These are phyloP conservation scores for Procambarus virginalis DNA, from an alignment of 1,140 invertebrate genomes.

Conservation along the genomic window DNA sequence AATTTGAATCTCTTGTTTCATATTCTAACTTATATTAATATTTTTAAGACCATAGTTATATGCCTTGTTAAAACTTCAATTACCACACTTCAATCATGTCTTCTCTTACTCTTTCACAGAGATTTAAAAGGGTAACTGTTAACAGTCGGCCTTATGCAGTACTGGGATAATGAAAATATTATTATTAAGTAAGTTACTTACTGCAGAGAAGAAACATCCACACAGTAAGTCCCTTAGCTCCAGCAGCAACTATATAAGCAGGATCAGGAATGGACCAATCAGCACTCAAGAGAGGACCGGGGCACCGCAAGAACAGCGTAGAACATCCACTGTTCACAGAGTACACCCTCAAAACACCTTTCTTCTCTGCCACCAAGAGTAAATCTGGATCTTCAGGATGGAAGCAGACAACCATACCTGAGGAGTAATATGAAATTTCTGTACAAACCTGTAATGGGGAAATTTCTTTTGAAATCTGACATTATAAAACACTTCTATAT, in stretches of 20 bases:
- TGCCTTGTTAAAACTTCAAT: no score
- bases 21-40: no score
- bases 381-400: constrained; percentile 54
- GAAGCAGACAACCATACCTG: constrained; percentile 57
- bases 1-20: no score
- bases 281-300: constrained; percentile 45
- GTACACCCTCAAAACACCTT: constrained; percentile 50
- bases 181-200: constrained; percentile 6
- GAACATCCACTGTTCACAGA: constrained; percentile 44
- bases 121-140: no score
- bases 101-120: no score
- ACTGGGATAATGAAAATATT: not conserved
- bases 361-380: constrained; percentile 50
- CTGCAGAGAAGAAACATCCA: constrained; percentile 62
- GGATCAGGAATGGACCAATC: constrained; percentile 62
- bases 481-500: not conserved
- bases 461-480: not conserved
- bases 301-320: constrained; percentile 46
- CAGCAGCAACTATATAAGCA: constrained; percentile 49
- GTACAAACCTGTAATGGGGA: not conserved
- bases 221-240: constrained; percentile 56
- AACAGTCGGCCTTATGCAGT: no score
- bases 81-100: no score
- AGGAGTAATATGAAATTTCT: not conserved
- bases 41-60: no score